Base-by-base conservation (phyloP, 2,797 vertebrate species). In the Rhinichthys osculus region DNA sequence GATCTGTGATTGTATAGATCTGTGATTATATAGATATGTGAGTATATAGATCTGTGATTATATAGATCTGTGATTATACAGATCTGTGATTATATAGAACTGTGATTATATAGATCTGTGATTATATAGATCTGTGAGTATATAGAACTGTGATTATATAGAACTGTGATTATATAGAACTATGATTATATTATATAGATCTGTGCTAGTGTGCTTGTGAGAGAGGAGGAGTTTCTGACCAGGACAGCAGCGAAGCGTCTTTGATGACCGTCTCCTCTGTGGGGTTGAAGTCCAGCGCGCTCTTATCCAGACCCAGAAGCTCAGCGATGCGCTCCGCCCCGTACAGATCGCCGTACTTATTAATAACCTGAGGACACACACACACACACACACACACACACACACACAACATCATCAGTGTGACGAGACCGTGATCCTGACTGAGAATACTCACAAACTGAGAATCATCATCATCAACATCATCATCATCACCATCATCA, bases 261-360 rank as follows among this genome's bases (percentile, higher is more conserved):
- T 99, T 98, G 72, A 94, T 92, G 86, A 97, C 95, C 0, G 94
- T 94, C 91, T 99, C 96, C 93, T 99, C 96, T 6, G 98, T 95
- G 0, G 98, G 98, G 91, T 98, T 99, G 91, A 99, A 99, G 92
- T 99, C 98, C 82, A 99, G 96, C 71, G 98, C 97, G 33, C 96
- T 99, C 93, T 98, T 99, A 88, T 99, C 98, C 94, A 99, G 91
- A 38, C 98, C 98, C 90, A 99, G 88, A 87, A 99, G 96, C 93
- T 99, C 98, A 71, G 97, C 98, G 70, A 99, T 99, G 89, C 98
- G 96, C 91, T 99, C 98, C 7, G 97, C 97, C 92, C 98, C 98
- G 0, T 99, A 99, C 86, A 99, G 95, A 85, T 99, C 97, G 42
- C 98, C 98, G 0, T 99, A 99, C 89, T 99, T 99, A 92, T 99